Conservation (phyloP, 2,113 vertebrate genomes). For the Dermatemys mawii region DNA sequence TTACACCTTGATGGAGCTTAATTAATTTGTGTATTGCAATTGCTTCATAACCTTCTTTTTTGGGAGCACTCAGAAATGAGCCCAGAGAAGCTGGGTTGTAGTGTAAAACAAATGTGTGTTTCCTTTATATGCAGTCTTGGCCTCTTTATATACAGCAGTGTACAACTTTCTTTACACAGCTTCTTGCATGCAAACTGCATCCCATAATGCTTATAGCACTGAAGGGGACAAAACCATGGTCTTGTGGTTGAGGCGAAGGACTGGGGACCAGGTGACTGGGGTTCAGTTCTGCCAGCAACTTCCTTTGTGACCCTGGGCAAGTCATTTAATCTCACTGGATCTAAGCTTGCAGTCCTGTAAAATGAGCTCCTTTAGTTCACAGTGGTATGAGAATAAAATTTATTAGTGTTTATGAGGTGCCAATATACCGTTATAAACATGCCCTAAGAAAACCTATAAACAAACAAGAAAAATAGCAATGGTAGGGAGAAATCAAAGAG, state of each 20-base stretch:
- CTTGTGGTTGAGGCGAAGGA: background rate
- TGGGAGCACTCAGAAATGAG: background rate
- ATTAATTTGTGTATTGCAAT: background rate
- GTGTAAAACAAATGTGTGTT: background rate
- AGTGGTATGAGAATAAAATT: background rate
- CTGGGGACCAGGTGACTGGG: background rate
- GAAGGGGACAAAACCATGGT: background rate
- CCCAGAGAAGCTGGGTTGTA: background rate
- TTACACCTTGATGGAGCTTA: background rate
- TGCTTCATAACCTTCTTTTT: background rate
- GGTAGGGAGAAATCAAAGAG: background rate
- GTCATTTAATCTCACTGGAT: background rate
- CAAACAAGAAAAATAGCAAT: background rate
- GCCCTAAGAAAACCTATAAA: background rate
- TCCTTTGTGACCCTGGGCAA: accelerated
- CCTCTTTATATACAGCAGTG: background rate
- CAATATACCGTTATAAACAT: no score
- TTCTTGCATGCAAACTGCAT: background rate
- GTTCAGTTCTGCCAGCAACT: background rate
- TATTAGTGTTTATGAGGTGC: background rate
- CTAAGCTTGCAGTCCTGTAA: accelerated
- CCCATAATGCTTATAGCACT: background rate
- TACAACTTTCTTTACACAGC: background rate
- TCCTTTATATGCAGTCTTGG: background rate
- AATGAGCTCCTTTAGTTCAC: background rate